Conservation (phyloP, 1,140 invertebrate genomes). For the Drosophila pseudoobscura region DNA sequence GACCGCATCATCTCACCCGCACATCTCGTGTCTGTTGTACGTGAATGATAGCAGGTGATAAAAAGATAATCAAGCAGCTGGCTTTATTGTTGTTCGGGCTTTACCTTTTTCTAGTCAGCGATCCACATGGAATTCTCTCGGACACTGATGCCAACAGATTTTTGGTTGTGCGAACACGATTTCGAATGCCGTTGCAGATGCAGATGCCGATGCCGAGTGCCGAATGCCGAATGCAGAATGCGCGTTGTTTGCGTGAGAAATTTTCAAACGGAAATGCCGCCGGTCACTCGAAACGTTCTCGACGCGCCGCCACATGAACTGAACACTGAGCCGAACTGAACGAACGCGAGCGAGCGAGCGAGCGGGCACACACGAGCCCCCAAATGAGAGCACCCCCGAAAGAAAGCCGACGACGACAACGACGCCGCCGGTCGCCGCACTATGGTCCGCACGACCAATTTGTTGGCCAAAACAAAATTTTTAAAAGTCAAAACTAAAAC, state of each 20-base stretch:
- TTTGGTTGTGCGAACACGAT: constrained; percentile 2
- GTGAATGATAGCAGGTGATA: constrained; percentile 29
- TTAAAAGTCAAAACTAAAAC: no score
- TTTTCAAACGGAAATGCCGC: constrained; percentile 14
- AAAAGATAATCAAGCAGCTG: constrained; percentile 35
- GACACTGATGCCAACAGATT: constrained; percentile 12
- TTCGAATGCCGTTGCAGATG: constrained; percentile 46
- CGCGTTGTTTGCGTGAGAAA: constrained; percentile 44
- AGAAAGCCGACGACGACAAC: constrained; percentile 42
- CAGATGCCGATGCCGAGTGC: no score
- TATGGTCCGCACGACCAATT: no score
- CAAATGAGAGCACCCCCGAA: constrained; percentile 37
- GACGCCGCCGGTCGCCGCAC: constrained; percentile 31
- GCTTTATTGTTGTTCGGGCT: constrained; percentile 16
- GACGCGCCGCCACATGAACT: constrained; percentile 73
- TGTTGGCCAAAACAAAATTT: no score
- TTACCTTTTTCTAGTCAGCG: constrained; percentile 22
- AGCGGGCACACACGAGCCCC: constrained; percentile 27
- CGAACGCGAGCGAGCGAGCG: constrained; percentile 40
- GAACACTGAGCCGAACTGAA: constrained; percentile 70
- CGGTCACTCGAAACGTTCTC: constrained; percentile 38
- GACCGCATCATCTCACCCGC: not conserved
- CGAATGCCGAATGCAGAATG: not conserved
- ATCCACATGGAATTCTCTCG: constrained; percentile 21
- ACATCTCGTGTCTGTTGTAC: not conserved